These are phyloP conservation scores for Eustalomyia histrio DNA, from an alignment of 2,888 invertebrate genomes.

Conservation along the genomic window DNA sequence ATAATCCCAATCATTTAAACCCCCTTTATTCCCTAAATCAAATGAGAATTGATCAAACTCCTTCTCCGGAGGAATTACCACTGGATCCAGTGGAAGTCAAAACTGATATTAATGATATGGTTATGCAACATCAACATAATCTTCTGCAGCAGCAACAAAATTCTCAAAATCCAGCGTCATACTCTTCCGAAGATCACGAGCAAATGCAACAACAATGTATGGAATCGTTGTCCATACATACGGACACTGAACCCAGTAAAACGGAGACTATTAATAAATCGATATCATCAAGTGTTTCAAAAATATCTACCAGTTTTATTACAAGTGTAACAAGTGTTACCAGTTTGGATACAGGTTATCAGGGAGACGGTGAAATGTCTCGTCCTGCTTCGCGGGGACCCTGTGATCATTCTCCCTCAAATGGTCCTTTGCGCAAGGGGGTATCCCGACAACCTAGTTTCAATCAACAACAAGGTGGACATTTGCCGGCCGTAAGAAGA, in stretches of 20 bases:
- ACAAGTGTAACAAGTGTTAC: constrained; percentile 94
- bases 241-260: constrained; percentile 78
- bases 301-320: constrained; percentile 88
- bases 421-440: constrained; percentile 78
- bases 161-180: constrained; percentile 23
- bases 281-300: constrained; percentile 80
- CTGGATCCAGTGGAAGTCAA: constrained; percentile 86
- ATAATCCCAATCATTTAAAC: constrained; percentile 77
- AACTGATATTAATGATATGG: constrained; percentile 82
- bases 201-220: constrained; percentile 63
- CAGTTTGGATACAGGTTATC: constrained; percentile 95
- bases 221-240: constrained; percentile 65
- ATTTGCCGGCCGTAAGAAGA: constrained; percentile 83
- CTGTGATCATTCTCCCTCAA: constrained; percentile 86
- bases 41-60: constrained; percentile 86
- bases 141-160: constrained; percentile 58
- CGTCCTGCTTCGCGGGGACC: constrained; percentile 89
- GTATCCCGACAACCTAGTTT: constrained; percentile 80
- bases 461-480: constrained; percentile 72
- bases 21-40: constrained; percentile 75
- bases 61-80: constrained; percentile 91
- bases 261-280: constrained; percentile 82
- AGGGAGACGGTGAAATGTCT: constrained; percentile 94
- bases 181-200: constrained; percentile 50
- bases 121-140: constrained; percentile 75